Evolutionary conservation across 2,113 vertebrate genomes (phyloP), one percentile per base, ranked within the genome.

Genomic region (Hemibagrus wyckioides): DNA sequence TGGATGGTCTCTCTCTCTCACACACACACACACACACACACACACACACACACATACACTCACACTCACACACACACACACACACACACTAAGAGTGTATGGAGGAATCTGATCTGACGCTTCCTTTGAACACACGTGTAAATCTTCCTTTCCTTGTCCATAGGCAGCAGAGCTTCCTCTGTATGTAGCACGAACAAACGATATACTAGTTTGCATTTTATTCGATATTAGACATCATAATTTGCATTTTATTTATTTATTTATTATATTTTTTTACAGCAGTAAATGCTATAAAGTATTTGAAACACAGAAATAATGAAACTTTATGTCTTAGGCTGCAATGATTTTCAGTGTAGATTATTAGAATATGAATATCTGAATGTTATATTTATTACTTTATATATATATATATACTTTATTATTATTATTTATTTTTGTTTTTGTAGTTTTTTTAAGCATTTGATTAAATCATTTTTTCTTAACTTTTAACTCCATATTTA

Each of bases 31-130:
- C 14, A 52, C n/a, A 79, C n/a, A 52, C 15, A 79, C 44, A 77
- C 44, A 52, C 75, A 79, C 75, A 52, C 76, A 76, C 73, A 76
- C 73, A 67, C n/a, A 71, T 19, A 41, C 19, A 69, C 67, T 39
- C 67, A 71, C 67, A 69, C 65, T 36, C 65, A 36, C 15, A 69
- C 69, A 71, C 67, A 71, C 67, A 44, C 65, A 76, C 71, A 83
- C 41, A 56, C 69, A 44, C 15, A 23, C 30, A 61, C 9, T 73
- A 69, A 41, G 28, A 30, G 71, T 56, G 44, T 77, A 61, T 57
- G 15, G 14, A 85, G 36, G 52, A 76, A 71, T 80, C 13, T 82
- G 15, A 50, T 83, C 59, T 82, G 59, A 83, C 25, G 82, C 52
- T 75, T 63, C 39, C n/a, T 71, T 21, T 23, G 15, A n/a, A n/a